Evolutionary conservation across 2,797 vertebrate species (phyloP), one percentile per base, ranked within the genome.

Genomic region (Ctenochaetus hawaiiensis): DNA sequence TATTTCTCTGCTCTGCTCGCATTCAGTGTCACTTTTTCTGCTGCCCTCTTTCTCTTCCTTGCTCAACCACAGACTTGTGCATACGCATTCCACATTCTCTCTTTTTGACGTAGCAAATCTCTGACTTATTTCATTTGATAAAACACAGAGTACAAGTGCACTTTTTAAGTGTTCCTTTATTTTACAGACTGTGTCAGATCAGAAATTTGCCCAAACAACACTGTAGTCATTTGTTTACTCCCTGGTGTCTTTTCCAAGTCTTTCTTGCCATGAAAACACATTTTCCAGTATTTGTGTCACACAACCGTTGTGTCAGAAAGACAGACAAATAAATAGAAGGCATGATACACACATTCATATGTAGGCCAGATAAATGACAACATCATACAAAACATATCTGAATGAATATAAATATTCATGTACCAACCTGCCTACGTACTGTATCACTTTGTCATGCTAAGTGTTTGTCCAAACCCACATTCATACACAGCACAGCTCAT

Each of bases 361-460:
- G 63, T 23, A 67, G 49, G n/a, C 44, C 61, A 62, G 67, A 64
- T 39, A 68, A 70, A 61, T 70, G 37, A 57, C 57, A 45, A 69
- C 43, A 66, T 54, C 34, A 54, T 52, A 76, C 45, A 58, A 39
- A 47, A 13, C 3, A 0, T n/a, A 54, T 22, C 39, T 23, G 51
- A 61, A 61, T 54, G 48, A 51, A 52, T 47, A 78, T 82, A 71
- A 60, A 78, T 82, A 78, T 56, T 82, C 70, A 78, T 68, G 52
- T 13, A 48, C 14, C 47, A 48, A 37, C 34, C 48, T 44, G 18
- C 61, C 70, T 65, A 78, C 75, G n/a, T 49, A 51, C 60, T 70
- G 60, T 51, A 74, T 78, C 80, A 69, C 75, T 67, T 69, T 73
- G 70, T 77, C 74, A 82, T 68, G 64, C 59, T 63, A 63, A 62